Percentiles rank a stretch among this genome's conserved stretches.
These are phyloP conservation scores for Tubulanus polymorphus DNA, from an alignment of 2,888 invertebrate species.

Conservation along the genomic window DNA sequence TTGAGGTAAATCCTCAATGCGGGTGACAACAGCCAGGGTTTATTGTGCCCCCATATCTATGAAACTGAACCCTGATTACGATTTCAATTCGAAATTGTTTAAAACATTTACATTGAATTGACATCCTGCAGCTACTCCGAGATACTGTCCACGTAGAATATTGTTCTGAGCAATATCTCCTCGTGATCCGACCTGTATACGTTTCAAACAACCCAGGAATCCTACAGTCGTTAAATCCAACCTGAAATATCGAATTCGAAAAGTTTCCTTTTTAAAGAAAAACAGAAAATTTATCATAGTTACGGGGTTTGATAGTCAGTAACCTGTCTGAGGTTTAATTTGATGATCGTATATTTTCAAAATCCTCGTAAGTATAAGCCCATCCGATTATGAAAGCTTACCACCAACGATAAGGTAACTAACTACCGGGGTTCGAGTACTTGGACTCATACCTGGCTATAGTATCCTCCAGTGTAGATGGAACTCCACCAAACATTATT, in stretches of 20 bases:
- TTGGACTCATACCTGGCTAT: too few relatives aligned
- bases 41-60: too few relatives aligned
- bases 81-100: neutral
- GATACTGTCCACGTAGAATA: conserved; percentile 29
- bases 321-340: neutral
- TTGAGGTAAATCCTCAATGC: too few relatives aligned
- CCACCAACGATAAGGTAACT: too few relatives aligned
- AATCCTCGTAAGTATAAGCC: too few relatives aligned
- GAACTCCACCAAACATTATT: conserved; percentile 81
- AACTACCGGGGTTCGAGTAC: too few relatives aligned
- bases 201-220: conserved; percentile 80
- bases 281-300: too few relatives aligned
- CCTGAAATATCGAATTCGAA: conserved; percentile 1
- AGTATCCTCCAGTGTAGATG: conserved; percentile 70
- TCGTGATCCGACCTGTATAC: conserved; percentile 58
- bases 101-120: conserved; percentile 27
- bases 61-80: too few relatives aligned
- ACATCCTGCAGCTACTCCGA: conserved; percentile 39
- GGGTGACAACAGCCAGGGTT: too few relatives aligned
- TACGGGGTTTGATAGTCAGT: neutral
- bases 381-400: too few relatives aligned
- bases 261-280: neutral
- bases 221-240: conserved; percentile 43
- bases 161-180: conserved; percentile 21
- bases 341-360: neutral